phyloP scores from a whole-genome alignment of 1,140 invertebrate genomes.

The Plutomurus gul region DNA sequence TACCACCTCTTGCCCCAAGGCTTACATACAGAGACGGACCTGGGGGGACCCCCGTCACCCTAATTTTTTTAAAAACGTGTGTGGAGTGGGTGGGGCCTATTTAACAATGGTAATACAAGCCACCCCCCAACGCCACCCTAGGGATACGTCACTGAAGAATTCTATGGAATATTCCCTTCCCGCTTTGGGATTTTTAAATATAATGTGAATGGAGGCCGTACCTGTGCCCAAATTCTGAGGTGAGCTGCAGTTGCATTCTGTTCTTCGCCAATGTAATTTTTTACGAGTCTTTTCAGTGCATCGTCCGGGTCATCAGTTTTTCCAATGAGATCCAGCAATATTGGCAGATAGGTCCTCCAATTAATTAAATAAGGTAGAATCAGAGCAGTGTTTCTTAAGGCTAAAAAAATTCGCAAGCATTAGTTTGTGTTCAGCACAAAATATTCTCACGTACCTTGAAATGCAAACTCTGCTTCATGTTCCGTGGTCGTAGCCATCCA shows the following conservation, averaged over 20 bases:
- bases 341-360: background rate
- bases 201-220: too few relatives aligned
- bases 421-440: background rate
- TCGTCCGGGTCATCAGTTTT: background rate
- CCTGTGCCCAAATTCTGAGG: background rate
- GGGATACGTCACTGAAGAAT: too few relatives aligned
- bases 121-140: too few relatives aligned
- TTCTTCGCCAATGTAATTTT: background rate
- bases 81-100: background rate
- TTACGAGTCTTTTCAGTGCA: background rate
- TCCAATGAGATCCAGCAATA: background rate
- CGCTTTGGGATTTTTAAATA: too few relatives aligned
- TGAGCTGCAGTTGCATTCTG: background rate
- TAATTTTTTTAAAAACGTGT: too few relatives aligned
- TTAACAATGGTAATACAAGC: too few relatives aligned
- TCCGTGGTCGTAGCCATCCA: background rate
- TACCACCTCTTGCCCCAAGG: background rate
- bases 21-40: too few relatives aligned
- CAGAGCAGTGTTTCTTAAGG: background rate
- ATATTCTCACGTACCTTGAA: background rate
- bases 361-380: background rate
- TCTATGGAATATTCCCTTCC: too few relatives aligned
- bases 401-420: background rate
- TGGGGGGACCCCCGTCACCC: too few relatives aligned
- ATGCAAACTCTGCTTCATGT: conserved; percentile 11